A percentile compares a stretch with the other conserved stretches of the same genome.
phyloP scores from a whole-genome alignment of 1,140 invertebrate genomes.

The Drosophila melanica region DNA sequence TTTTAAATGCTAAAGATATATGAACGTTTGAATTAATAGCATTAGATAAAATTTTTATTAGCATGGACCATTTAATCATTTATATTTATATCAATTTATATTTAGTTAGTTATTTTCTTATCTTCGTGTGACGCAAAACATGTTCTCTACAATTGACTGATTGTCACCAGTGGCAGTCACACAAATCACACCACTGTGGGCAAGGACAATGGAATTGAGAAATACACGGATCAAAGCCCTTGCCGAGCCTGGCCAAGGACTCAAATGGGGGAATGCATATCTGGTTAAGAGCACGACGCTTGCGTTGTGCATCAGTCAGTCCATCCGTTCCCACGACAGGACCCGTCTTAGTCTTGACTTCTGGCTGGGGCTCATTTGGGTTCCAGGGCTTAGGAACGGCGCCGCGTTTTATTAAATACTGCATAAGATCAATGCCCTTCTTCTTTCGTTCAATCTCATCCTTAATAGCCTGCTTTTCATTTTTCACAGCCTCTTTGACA shows the following conservation, averaged over 20 bases:
- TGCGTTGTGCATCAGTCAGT: constrained; percentile 31
- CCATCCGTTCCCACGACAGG: constrained; percentile 20
- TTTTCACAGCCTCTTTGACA: background rate
- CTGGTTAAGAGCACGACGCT: constrained; percentile 11
- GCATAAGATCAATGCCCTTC: constrained; percentile 26
- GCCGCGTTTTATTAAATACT: constrained; percentile 24
- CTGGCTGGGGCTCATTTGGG: constrained; percentile 23
- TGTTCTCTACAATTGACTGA: too few relatives aligned
- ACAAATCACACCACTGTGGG: background rate
- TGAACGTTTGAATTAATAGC: too few relatives aligned
- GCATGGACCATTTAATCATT: too few relatives aligned
- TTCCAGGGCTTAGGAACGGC: constrained; percentile 21
- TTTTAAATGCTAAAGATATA: too few relatives aligned
- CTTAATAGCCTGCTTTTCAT: constrained; percentile 7
- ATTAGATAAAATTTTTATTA: too few relatives aligned
- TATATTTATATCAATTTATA: too few relatives aligned
- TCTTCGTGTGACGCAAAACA: too few relatives aligned
- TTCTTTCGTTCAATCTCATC: background rate
- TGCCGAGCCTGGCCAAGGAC: constrained; percentile 4
- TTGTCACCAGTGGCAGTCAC: too few relatives aligned
- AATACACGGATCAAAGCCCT: constrained; percentile 27
- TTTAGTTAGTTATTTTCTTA: too few relatives aligned
- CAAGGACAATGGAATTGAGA: background rate
- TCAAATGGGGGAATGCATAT: constrained; percentile 25
- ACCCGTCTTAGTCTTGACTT: constrained; percentile 1